phyloP scores from a whole-genome alignment of 2,888 invertebrate genomes.

The Hermaeophaga mercurialis region DNA sequence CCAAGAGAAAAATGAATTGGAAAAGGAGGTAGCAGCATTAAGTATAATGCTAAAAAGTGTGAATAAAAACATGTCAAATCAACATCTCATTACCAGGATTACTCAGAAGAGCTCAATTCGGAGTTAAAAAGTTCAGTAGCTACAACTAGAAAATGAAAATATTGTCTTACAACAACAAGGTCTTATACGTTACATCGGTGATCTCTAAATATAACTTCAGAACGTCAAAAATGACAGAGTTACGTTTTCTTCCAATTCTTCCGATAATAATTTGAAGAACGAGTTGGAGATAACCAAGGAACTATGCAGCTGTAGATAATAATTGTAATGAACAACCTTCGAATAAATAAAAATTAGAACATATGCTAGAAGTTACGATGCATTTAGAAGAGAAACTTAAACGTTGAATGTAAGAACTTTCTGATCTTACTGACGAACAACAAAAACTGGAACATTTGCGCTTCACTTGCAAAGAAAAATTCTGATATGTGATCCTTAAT shows the following conservation, averaged over 20 bases:
- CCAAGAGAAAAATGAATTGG: slow-evolving; percentile 60
- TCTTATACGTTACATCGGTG: slow-evolving; percentile 73
- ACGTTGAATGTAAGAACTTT: slow-evolving; percentile 81
- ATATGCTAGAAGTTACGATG: slow-evolving; percentile 77
- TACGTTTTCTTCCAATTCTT: slow-evolving; percentile 38
- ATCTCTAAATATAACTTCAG: slow-evolving; percentile 77
- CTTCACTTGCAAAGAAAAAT: slow-evolving; percentile 94
- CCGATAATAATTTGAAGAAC: slow-evolving; percentile 39
- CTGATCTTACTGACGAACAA: slow-evolving; percentile 89
- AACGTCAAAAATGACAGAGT: slow-evolving; percentile 56
- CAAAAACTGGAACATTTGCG: slow-evolving; percentile 91
- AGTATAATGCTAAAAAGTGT: slow-evolving; percentile 65
- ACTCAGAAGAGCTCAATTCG: slow-evolving; percentile 77
- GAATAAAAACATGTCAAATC: slow-evolving; percentile 73
- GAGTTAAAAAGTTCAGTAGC: slow-evolving; percentile 61
- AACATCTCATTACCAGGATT: slow-evolving; percentile 81
- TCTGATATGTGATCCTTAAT: slow-evolving; percentile 86
- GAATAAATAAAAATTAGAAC: no score
- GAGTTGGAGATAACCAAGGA: slow-evolving; percentile 51
- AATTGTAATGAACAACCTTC: no score
- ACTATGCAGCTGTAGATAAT: slow-evolving; percentile 53
- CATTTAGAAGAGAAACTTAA: slow-evolving; percentile 83
- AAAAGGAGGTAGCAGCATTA: slow-evolving; percentile 63
- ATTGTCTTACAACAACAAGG: slow-evolving; percentile 67
- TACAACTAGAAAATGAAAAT: slow-evolving; percentile 57